A percentile compares a stretch with the other conserved stretches of the same genome.
phyloP scores from a whole-genome alignment of 2,888 invertebrate species.

The Unio pictorum region DNA sequence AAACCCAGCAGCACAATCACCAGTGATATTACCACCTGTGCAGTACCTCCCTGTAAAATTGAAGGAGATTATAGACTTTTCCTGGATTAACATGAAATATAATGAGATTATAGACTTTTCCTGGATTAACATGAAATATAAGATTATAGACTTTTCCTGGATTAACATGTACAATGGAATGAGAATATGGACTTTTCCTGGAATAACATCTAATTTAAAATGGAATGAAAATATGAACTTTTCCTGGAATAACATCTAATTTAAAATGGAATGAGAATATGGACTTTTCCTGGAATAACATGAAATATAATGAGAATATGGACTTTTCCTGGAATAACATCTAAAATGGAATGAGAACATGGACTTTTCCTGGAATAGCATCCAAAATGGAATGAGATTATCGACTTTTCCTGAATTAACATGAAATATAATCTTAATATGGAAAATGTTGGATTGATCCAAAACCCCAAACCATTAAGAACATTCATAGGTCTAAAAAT shows the following conservation, averaged over 20 bases:
- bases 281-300: too few relatives aligned
- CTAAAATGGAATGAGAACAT: constrained; percentile 5
- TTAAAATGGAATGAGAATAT: constrained; percentile 9
- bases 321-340: too few relatives aligned
- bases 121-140: too few relatives aligned
- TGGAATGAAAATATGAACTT: background rate
- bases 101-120: background rate
- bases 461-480: too few relatives aligned
- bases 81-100: too few relatives aligned
- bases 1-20: constrained; percentile 64
- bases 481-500: too few relatives aligned
- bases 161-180: background rate
- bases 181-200: background rate
- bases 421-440: too few relatives aligned
- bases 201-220: constrained; percentile 32
- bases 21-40: constrained; percentile 59
- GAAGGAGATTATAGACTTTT: background rate
- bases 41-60: constrained; percentile 64
- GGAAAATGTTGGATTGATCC: too few relatives aligned
- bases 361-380: too few relatives aligned
- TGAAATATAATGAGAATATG: constrained; percentile 21
- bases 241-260: constrained; percentile 26
- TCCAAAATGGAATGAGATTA: constrained; percentile 4
- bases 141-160: background rate
- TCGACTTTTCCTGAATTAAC: too few relatives aligned